Percentiles rank a stretch among this genome's conserved stretches.
Conservation (phyloP, 2,797 vertebrate species). For the Hyperoplus lanceolatus region DNA sequence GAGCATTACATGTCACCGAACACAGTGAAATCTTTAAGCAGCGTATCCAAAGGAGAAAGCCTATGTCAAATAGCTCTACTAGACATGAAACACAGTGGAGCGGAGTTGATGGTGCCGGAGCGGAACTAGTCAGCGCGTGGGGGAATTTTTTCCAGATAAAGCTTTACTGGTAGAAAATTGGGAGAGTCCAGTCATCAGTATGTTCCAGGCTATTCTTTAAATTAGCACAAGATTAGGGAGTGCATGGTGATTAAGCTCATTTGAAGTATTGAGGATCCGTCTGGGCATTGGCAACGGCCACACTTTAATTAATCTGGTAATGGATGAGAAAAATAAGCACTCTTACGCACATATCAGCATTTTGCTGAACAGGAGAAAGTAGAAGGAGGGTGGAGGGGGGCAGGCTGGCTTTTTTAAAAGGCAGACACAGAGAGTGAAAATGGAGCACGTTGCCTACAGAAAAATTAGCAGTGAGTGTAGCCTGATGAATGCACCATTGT, state of each 20-base stretch:
- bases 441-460: slow-evolving; percentile 85
- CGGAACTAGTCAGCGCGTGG: slow-evolving; percentile 57
- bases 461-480: slow-evolving; percentile 84
- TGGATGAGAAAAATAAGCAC: slow-evolving; percentile 86
- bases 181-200: slow-evolving; percentile 82
- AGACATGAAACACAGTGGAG: slow-evolving; percentile 74
- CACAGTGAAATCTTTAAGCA: slow-evolving; percentile 81
- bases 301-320: slow-evolving; percentile 89
- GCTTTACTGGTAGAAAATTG: slow-evolving; percentile 74
- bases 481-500: slow-evolving; percentile 85
- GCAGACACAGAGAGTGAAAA: slow-evolving; percentile 83
- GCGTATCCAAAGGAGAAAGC: slow-evolving; percentile 73
- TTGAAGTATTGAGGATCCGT: slow-evolving; percentile 87
- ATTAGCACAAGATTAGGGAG: slow-evolving; percentile 86
- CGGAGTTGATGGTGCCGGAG: slow-evolving; percentile 58
- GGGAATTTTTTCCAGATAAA: slow-evolving; percentile 73
- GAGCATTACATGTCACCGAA: slow-evolving; percentile 80
- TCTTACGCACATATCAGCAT: slow-evolving; percentile 86
- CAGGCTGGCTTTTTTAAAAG: slow-evolving; percentile 67
- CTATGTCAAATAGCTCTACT: slow-evolving; percentile 71
- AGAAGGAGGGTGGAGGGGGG: slow-evolving; percentile 26
- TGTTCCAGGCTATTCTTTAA: slow-evolving; percentile 84
- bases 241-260: slow-evolving; percentile 87
- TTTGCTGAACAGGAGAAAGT: slow-evolving; percentile 82
- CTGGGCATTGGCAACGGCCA: slow-evolving; percentile 86